Evolutionary conservation across 2,113 vertebrate genomes (phyloP).

Genomic region (Pollimyrus isidori): DNA sequence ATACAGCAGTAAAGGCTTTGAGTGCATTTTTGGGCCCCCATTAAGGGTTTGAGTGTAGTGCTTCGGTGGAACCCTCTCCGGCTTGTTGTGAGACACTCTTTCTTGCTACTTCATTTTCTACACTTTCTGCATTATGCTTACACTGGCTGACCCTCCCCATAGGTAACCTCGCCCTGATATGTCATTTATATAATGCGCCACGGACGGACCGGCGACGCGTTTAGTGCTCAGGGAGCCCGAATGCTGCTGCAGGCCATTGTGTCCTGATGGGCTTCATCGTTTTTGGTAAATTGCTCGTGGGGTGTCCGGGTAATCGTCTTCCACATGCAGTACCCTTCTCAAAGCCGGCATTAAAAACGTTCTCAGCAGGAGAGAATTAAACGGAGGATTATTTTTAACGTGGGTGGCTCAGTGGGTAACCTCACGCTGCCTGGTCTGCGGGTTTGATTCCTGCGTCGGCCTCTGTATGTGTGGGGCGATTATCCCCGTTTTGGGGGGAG

Average conservation of each 20-base stretch:
- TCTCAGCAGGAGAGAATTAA: not conserved
- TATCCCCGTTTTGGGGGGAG: not conserved
- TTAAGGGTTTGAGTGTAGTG: not conserved
- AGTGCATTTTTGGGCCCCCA: not conserved
- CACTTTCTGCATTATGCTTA: not conserved
- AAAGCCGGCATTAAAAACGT: not conserved
- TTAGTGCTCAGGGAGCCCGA: not conserved
- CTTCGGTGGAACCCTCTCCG: not conserved
- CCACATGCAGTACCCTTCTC: not conserved
- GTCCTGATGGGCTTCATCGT: not conserved
- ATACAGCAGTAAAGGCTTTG: not conserved
- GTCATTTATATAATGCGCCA: not conserved
- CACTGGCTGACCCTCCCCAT: not conserved
- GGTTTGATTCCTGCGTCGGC: not conserved
- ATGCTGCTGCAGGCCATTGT: not conserved
- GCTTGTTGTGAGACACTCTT: not conserved
- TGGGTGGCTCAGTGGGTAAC: not conserved
- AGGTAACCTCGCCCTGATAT: not conserved
- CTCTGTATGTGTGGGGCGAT: not conserved
- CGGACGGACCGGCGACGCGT: not conserved
- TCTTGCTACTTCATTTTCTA: not conserved
- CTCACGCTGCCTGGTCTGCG: not conserved
- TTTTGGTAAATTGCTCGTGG: not conserved
- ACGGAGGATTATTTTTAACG: not conserved
- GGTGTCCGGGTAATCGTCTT: conserved; percentile 8